Conservation (phyloP, 2,888 invertebrate species). For the Leptura quadrifasciata region DNA sequence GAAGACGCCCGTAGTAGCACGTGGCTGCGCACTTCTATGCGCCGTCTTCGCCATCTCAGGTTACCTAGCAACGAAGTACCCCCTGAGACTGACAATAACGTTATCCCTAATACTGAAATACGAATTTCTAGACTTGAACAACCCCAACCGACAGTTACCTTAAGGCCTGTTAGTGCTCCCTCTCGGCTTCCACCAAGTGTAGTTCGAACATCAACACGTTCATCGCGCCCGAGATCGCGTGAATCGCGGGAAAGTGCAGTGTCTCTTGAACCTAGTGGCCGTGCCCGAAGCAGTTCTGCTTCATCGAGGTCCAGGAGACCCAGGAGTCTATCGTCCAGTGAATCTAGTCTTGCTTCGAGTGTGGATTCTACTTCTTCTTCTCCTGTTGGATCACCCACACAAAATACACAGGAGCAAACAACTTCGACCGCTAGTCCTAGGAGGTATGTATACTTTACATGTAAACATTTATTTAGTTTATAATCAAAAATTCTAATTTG, state of each 20-base stretch:
- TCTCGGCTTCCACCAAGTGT: slow-evolving; percentile 60
- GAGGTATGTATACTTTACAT: slow-evolving; percentile 54
- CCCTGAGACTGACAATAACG: slow-evolving; percentile 30
- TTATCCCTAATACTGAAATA: slow-evolving; percentile 35
- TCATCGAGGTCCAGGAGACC: slow-evolving; percentile 69
- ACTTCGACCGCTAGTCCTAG: slow-evolving; percentile 54
- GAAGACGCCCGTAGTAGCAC: slow-evolving; percentile 64
- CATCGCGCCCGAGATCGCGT: slow-evolving; percentile 62
- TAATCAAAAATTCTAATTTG: not conserved
- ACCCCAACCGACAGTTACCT: slow-evolving; percentile 65
- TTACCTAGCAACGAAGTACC: slow-evolving; percentile 70
- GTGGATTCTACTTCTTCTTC: slow-evolving; percentile 69
- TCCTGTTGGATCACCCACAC: slow-evolving; percentile 61
- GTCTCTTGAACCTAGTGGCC: slow-evolving; percentile 63
- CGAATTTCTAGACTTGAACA: slow-evolving; percentile 70
- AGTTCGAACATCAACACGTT: slow-evolving; percentile 49
- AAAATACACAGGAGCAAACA: slow-evolving; percentile 55
- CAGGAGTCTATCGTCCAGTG: slow-evolving; percentile 71
- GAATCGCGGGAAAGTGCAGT: slow-evolving; percentile 58
- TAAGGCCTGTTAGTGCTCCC: slow-evolving; percentile 71
- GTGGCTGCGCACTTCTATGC: slow-evolving; percentile 78
- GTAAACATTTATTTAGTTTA: not conserved
- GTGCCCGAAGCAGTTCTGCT: slow-evolving; percentile 69
- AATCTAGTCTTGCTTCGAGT: slow-evolving; percentile 71
- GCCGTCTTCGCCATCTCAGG: slow-evolving; percentile 75